A percentile compares a stretch with the other conserved stretches of the same genome.
Conservation (phyloP, 1,140 invertebrate species). For the Teleogryllus occipitalis region DNA sequence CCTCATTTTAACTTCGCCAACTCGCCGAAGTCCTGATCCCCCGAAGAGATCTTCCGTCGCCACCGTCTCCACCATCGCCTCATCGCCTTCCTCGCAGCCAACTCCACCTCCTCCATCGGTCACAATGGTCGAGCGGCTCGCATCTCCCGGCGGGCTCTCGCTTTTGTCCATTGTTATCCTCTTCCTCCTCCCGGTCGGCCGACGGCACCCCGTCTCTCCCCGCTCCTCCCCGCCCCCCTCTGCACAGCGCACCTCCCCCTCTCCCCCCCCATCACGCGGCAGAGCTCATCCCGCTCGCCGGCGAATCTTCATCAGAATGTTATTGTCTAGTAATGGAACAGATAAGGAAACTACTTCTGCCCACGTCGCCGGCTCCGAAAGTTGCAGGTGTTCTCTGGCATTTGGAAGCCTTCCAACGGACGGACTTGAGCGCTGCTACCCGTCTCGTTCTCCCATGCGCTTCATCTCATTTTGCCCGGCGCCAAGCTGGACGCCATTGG, state of each 20-base stretch:
- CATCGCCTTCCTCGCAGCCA: background rate
- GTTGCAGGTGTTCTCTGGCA: background rate
- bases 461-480: too few relatives aligned
- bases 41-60: too few relatives aligned
- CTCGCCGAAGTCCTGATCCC: too few relatives aligned
- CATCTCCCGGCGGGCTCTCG: background rate
- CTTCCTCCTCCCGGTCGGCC: background rate
- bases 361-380: background rate
- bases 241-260: too few relatives aligned
- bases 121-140: background rate
- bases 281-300: background rate
- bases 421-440: too few relatives aligned
- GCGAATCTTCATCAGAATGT: constrained; percentile 4
- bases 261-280: too few relatives aligned
- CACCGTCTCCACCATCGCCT: background rate
- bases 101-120: background rate
- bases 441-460: too few relatives aligned
- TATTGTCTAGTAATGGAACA: constrained; percentile 5
- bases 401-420: too few relatives aligned
- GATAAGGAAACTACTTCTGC: constrained; percentile 1
- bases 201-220: background rate
- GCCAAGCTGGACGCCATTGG: too few relatives aligned
- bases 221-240: background rate
- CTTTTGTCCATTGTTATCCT: background rate
- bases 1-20: too few relatives aligned